Evolutionary conservation across 2,113 vertebrate genomes (phyloP).

Genomic region (Ancistrus triradiatus): DNA sequence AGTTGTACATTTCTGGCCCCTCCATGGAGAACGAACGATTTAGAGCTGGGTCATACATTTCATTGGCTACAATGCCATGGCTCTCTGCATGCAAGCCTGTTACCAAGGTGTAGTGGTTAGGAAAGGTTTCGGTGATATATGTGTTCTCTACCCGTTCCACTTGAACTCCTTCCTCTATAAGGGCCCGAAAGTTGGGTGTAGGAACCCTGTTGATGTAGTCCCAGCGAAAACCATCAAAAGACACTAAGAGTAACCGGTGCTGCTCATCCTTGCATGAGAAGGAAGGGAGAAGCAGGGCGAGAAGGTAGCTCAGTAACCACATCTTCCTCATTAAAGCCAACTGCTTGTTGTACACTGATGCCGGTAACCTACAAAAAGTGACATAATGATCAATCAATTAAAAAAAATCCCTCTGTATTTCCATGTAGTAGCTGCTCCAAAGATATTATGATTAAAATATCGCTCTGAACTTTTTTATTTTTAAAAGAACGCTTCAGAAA

Average conservation of each 20-base stretch:
- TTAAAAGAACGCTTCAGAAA: no score
- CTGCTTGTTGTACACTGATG: conserved; percentile 30
- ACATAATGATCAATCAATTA: neutral
- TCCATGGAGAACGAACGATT: conserved; percentile 82
- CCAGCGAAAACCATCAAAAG: conserved; percentile 93
- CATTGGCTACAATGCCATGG: conserved; percentile 87
- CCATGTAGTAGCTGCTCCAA: no score
- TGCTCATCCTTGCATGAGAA: conserved; percentile 32
- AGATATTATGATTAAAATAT: no score
- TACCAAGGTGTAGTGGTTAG: conserved; percentile 94
- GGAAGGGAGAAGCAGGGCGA: conserved; percentile 21
- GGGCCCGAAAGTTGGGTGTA: conserved; percentile 79
- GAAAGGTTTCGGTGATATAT: conserved; percentile 95
- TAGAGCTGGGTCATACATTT: conserved; percentile 81
- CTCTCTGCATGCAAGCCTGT: conserved; percentile 92
- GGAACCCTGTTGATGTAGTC: conserved; percentile 84
- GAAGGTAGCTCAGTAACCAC: conserved; percentile 31
- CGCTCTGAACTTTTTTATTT: no score
- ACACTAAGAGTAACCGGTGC: conserved; percentile 78
- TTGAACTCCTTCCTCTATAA: conserved; percentile 80
- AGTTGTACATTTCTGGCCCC: conserved; percentile 68
- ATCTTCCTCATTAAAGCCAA: conserved; percentile 15
- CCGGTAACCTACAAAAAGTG: conserved; percentile 13
- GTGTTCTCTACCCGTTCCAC: conserved; percentile 83
- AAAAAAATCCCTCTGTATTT: no score